Conservation (phyloP, 1,140 invertebrate species). For the Calliphora vicina region DNA sequence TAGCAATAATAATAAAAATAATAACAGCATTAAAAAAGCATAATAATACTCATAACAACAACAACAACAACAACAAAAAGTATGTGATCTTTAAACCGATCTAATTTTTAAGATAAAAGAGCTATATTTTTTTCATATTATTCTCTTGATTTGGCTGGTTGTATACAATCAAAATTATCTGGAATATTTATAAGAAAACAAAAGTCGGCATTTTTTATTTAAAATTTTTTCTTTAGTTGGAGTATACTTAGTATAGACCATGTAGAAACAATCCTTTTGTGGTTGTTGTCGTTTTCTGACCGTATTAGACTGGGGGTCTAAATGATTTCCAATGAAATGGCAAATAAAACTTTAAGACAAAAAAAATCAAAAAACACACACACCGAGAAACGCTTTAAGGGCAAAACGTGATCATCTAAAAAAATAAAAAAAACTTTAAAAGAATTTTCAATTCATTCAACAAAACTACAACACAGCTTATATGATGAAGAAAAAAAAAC, state of each 20-base stretch:
- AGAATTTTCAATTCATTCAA: constrained; percentile 38
- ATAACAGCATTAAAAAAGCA: no score
- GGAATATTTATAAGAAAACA: not conserved
- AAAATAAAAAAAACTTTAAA: not conserved
- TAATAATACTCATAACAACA: no score
- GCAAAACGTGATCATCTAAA: constrained; percentile 39
- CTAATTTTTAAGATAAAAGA: constrained; percentile 8
- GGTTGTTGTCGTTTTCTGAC: not conserved
- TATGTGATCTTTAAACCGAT: constrained; percentile 31
- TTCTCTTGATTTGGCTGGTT: not conserved
- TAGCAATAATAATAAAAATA: not conserved
- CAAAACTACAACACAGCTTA: constrained; percentile 24
- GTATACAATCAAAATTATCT: not conserved
- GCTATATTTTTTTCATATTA: not conserved
- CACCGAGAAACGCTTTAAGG: constrained; percentile 31
- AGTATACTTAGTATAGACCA: no score
- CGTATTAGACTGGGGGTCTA: constrained; percentile 15
- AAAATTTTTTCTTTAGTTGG: not conserved
- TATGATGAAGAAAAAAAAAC: no score
- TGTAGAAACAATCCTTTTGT: not conserved
- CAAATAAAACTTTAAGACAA: constrained; percentile 21
- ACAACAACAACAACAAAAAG: no score
- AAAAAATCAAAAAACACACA: not conserved
- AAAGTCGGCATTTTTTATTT: constrained; percentile 18
- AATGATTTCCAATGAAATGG: constrained; percentile 37